These are phyloP conservation scores for Tipula vernalis DNA, from an alignment of 2,888 invertebrate species.

Conservation along the genomic window DNA sequence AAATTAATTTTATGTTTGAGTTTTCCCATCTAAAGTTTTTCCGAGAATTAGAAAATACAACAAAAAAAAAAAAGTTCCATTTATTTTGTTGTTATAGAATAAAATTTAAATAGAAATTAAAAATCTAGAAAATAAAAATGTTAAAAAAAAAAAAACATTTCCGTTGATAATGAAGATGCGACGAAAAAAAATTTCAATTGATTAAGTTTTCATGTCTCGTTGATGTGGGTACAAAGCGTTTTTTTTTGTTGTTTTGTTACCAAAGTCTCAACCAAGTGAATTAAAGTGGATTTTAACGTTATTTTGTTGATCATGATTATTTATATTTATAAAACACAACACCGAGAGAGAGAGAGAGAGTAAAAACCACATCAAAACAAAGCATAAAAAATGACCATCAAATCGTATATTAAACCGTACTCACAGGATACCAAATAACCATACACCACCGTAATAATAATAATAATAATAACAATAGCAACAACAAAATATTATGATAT, in stretches of 20 bases:
- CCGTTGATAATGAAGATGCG: background rate
- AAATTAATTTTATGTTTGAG: slow-evolving; percentile 4
- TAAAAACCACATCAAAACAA: background rate
- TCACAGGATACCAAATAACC: background rate
- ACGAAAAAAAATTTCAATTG: background rate
- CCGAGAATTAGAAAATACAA: background rate
- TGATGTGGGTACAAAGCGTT: background rate
- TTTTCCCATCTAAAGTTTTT: background rate
- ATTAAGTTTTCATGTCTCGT: background rate
- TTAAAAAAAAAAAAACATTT: background rate
- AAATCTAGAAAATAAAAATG: background rate
- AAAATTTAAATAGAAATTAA: background rate
- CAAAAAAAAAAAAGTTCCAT: background rate
- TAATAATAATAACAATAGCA: background rate
- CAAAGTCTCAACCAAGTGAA: background rate
- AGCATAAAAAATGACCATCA: background rate
- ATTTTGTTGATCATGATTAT: background rate
- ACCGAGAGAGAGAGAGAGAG: background rate
- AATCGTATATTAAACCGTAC: background rate
- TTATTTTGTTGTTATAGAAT: background rate
- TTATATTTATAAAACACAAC: background rate
- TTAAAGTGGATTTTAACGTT: background rate
- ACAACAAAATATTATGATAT: background rate
- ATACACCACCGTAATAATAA: background rate
- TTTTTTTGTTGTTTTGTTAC: background rate